Percentiles rank a stretch among this genome's conserved stretches.
These are phyloP conservation scores for Verasper variegatus DNA, from an alignment of 2,113 vertebrate genomes.

Conservation along the genomic window DNA sequence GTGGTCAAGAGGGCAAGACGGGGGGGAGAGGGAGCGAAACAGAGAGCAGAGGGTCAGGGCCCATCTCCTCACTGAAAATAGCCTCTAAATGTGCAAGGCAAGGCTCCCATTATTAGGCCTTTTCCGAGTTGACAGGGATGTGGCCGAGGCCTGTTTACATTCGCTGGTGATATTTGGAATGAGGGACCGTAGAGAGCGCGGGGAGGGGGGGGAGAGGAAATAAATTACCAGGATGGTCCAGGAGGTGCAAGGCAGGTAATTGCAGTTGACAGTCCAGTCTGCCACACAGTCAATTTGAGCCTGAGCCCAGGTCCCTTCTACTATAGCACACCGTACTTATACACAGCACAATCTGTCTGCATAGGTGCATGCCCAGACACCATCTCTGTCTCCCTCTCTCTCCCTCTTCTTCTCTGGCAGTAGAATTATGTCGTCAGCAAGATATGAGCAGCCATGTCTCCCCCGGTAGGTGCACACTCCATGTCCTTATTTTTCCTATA, in stretches of 20 bases:
- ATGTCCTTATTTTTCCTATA: conserved; percentile 79
- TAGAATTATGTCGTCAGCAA: conserved; percentile 74
- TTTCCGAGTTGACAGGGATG: conserved; percentile 68
- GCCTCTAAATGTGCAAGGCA: conserved; percentile 71
- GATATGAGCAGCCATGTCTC: conserved; percentile 73
- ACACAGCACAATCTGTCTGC: conserved; percentile 87
- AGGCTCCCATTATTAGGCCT: conserved; percentile 73
- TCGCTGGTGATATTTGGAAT: conserved; percentile 70
- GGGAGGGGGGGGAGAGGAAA: conserved; percentile 55
- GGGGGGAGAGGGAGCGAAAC: conserved; percentile 34
- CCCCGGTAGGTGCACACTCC: conserved; percentile 54
- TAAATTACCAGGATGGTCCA: conserved; percentile 84
- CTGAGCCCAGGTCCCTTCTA: conserved; percentile 88
- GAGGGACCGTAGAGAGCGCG: conserved; percentile 42
- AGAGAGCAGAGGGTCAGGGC: conserved; percentile 57
- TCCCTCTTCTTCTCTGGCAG: conserved; percentile 81
- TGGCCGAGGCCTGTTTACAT: conserved; percentile 73
- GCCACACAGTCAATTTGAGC: conserved; percentile 95
- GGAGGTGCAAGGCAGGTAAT: conserved; percentile 88
- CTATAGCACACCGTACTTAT: conserved; percentile 78
- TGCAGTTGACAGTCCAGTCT: conserved; percentile 90
- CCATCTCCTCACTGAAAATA: conserved; percentile 72
- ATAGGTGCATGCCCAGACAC: conserved; percentile 88
- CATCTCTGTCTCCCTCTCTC: conserved; percentile 84
- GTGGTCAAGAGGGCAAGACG: conserved; percentile 62